phyloP scores from a whole-genome alignment of 2,797 vertebrate species.

The Prunella strophiata region DNA sequence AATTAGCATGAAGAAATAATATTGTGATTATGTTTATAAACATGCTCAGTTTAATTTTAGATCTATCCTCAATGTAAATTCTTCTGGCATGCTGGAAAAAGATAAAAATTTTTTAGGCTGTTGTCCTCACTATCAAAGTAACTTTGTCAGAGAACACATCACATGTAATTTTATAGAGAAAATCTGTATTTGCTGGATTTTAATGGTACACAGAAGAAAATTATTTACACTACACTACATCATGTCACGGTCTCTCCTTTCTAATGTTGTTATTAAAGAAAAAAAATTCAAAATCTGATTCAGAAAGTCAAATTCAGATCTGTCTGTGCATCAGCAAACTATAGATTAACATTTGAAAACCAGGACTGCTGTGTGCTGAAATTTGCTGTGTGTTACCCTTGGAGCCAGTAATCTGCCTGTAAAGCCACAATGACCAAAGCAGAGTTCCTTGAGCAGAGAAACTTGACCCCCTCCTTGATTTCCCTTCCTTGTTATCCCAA shows the following conservation, averaged over 20 bases:
- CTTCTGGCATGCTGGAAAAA: background rate
- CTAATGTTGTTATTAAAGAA: background rate
- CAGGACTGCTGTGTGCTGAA: background rate
- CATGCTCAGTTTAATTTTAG: background rate
- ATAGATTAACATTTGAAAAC: background rate
- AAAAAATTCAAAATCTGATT: background rate
- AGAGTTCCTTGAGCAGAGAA: background rate
- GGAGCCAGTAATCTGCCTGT: background rate
- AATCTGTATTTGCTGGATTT: background rate
- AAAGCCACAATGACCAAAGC: background rate
- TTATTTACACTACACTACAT: background rate
- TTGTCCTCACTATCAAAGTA: background rate
- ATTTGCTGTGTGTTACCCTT: background rate
- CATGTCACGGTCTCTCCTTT: background rate
- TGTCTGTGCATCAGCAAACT: background rate
- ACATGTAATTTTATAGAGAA: background rate
- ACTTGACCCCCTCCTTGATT: rapidly evolving
- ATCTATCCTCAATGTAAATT: background rate
- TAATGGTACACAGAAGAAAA: background rate
- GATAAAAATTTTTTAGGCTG: background rate
- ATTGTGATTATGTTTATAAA: background rate
- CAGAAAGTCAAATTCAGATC: background rate
- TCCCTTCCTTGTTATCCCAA: background rate
- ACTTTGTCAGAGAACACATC: background rate
- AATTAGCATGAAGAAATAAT: background rate